These are phyloP conservation scores for Trichosurus vulpecula DNA, from an alignment of 2,797 vertebrate genomes.

Conservation along the genomic window DNA sequence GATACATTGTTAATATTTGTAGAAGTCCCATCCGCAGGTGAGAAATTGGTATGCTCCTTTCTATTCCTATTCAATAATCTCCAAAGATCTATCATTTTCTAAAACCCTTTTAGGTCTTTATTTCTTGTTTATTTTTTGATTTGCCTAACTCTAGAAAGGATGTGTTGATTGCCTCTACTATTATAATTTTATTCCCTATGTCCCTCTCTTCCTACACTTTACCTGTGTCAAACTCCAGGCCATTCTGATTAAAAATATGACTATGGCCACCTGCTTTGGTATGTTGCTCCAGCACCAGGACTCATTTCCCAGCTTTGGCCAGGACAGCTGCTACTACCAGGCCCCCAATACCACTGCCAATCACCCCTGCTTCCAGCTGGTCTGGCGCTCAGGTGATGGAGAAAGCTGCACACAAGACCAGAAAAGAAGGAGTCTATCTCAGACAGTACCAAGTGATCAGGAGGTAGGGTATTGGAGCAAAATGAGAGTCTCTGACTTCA, in stretches of 20 bases:
- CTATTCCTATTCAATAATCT: not conserved
- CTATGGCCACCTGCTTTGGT: conserved; percentile 92
- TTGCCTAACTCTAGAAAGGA: not conserved
- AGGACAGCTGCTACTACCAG: conserved; percentile 88
- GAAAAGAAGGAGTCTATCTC: not conserved
- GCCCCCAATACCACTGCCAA: conserved; percentile 94
- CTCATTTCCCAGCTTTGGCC: conserved; percentile 91
- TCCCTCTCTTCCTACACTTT: conserved; percentile 68
- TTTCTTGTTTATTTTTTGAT: not conserved
- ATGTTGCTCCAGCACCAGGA: conserved; percentile 95
- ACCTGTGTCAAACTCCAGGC: conserved; percentile 96
- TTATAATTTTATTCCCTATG: too few species aligned
- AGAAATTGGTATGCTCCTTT: not conserved
- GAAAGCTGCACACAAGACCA: conserved; percentile 81
- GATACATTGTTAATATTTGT: not conserved
- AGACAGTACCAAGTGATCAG: not conserved
- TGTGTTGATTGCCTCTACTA: not conserved
- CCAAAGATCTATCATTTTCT: not conserved
- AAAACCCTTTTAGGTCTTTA: not conserved
- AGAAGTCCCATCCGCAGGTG: not conserved
- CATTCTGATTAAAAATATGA: conserved; percentile 92
- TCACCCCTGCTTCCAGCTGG: conserved; percentile 90
- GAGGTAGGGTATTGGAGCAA: not conserved
- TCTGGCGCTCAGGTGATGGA: conserved; percentile 87
- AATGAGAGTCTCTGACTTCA: not conserved